These are phyloP conservation scores for Holacanthus passer DNA, from an alignment of 2,113 vertebrate genomes.

Conservation along the genomic window DNA sequence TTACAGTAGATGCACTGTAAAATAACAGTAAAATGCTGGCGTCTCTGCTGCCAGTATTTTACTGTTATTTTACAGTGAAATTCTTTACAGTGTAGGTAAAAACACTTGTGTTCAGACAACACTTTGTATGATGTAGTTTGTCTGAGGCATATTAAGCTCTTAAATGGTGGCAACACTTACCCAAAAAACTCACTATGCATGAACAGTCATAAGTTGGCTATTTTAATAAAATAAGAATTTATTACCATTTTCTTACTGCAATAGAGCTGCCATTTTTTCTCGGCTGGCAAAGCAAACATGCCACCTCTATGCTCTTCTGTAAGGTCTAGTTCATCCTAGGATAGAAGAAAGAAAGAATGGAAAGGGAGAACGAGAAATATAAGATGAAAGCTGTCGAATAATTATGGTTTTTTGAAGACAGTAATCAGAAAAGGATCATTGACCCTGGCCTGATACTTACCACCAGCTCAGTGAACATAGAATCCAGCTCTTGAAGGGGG, in stretches of 20 bases:
- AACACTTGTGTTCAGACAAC: not conserved
- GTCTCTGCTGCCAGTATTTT: too few relatives aligned
- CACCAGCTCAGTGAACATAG: slow-evolving; percentile 93
- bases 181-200: not conserved
- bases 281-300: slow-evolving; percentile 94
- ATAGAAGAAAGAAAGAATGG: not conserved
- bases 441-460: slow-evolving; percentile 80
- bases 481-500: slow-evolving; percentile 88
- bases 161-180: not conserved
- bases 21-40: too few relatives aligned
- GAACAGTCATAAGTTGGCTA: not conserved
- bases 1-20: too few relatives aligned
- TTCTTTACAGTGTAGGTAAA: too few relatives aligned
- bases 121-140: not conserved
- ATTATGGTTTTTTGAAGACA: not conserved
- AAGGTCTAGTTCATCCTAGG: slow-evolving; percentile 95
- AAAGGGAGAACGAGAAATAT: not conserved
- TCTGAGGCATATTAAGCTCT: not conserved
- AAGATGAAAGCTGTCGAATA: not conserved
- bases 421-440: not conserved
- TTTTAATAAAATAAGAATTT: not conserved
- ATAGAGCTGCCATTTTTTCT: slow-evolving; percentile 98
- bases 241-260: slow-evolving; percentile 95
- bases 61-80: too few relatives aligned
- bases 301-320: slow-evolving; percentile 92